These are phyloP conservation scores for Watsonalla cultraria DNA, from an alignment of 2,888 invertebrate species.

Conservation along the genomic window DNA sequence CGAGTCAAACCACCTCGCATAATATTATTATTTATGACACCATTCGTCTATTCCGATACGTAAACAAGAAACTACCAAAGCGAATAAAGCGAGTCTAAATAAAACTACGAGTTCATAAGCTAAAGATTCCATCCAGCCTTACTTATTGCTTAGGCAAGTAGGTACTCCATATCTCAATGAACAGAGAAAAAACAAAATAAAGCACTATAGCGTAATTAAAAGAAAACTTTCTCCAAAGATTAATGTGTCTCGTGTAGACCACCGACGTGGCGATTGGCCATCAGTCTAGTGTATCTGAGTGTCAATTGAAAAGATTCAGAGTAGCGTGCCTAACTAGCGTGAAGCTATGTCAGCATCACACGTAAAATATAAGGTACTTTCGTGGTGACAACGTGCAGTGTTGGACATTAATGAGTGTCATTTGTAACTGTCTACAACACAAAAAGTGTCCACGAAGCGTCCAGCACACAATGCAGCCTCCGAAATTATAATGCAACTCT, in stretches of 20 bases:
- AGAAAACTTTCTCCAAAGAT: neutral
- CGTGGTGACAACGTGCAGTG: conserved; percentile 24
- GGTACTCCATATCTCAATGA: too few relatives aligned
- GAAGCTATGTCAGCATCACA: conserved; percentile 28
- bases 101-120: too few relatives aligned
- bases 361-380: conserved; percentile 21
- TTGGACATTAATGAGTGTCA: conserved; percentile 23
- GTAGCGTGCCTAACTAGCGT: conserved; percentile 37
- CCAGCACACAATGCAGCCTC: conserved; percentile 18
- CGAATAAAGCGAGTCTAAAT: too few relatives aligned
- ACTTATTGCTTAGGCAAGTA: too few relatives aligned
- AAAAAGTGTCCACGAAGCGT: conserved; percentile 30
- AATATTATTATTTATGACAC: conserved; percentile 27
- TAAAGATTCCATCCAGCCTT: too few relatives aligned
- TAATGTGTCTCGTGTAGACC: conserved; percentile 24
- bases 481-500: conserved; percentile 12
- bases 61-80: conserved; percentile 7
- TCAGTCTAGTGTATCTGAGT: conserved; percentile 19
- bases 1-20: conserved; percentile 58
- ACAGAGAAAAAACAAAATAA: too few relatives aligned
- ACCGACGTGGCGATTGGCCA: conserved; percentile 26
- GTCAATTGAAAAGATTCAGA: conserved; percentile 31
- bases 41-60: conserved; percentile 17
- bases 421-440: conserved; percentile 42
- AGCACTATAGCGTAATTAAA: too few relatives aligned